Base-by-base conservation (phyloP, 1,140 invertebrate species). In the Pomacea maculata region DNA sequence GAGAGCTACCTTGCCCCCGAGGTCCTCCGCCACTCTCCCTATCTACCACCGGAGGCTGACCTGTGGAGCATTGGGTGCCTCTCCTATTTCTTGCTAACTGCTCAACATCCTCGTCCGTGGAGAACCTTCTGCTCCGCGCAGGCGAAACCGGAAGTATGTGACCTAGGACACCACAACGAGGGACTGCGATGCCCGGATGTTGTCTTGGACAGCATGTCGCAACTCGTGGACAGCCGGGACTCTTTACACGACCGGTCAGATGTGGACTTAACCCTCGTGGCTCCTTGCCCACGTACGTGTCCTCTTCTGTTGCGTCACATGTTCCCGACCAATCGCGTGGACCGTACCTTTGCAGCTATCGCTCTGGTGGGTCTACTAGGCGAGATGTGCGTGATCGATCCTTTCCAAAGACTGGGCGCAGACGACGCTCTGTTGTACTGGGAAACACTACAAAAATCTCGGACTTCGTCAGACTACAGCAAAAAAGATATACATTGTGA, bases 41-140 rank as follows among this genome's bases (percentile, higher is more conserved):
- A 84, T 64, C 54, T 77, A 52, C 82, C 84, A 10, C 79, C 78
- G 71, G 80, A 83, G 14, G 84, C 84, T 10, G 86, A 87, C 55
- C 64, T 87, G 15, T 87, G 86, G 86, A 85, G 84, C 61, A 25
- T 86, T 12, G 85, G 86, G 14, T 78, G 80, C 63, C 55, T 84
- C 9, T 75, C 85, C 4, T 77, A 78, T 15, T 87, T 86, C 52
- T 74, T 86, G 54, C 21, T 85, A 11, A 68, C 71, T 25, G 79
- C 72, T 0, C 64, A 80, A 55, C 79, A 74, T 25, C 79, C 71
- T 3, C 77, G 14, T 3, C 77, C 65, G n/a, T 17, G 4, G 7
- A 68, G 17, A 70, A 12, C 25, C n/a, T 67, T 45, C 10, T 17
- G 12, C 14, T 25, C 12, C n/a, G 34, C 11, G 14, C 55, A 29